Evolutionary conservation across 2,888 invertebrate species (phyloP).

Genomic region (Liposcelis brunnea): DNA sequence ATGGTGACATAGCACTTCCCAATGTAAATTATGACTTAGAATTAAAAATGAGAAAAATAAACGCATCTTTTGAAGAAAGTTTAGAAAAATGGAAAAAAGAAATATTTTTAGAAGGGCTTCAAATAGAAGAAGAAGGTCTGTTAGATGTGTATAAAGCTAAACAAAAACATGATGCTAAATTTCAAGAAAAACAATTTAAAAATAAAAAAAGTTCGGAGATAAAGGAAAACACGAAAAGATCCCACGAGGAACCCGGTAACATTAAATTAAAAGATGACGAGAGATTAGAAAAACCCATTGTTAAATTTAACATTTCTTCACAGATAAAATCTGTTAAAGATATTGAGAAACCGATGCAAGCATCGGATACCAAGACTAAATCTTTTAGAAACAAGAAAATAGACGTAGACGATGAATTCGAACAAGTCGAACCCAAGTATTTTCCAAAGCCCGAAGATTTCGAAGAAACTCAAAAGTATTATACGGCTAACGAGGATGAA

Average conservation of each 20-base stretch:
- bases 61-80: conserved; percentile 39
- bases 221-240: too few species aligned
- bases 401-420: neutral
- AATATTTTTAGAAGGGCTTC: conserved; percentile 59
- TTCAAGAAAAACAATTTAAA: conserved; percentile 6
- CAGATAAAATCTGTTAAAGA: too few species aligned
- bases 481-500: conserved; percentile 11
- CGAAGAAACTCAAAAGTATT: conserved; percentile 11
- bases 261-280: conserved; percentile 11
- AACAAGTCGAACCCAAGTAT: conserved; percentile 1
- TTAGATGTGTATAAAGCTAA: conserved; percentile 31
- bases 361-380: too few species aligned
- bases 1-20: conserved; percentile 71
- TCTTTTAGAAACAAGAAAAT: too few species aligned
- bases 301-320: too few species aligned
- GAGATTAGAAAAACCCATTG: too few species aligned
- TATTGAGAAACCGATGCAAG: too few species aligned
- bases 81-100: conserved; percentile 69
- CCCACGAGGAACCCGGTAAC: conserved; percentile 10
- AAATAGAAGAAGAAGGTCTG: conserved; percentile 69
- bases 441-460: conserved; percentile 6
- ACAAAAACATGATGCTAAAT: neutral
- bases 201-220: conserved; percentile 12
- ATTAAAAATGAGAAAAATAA: conserved; percentile 7
- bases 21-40: conserved; percentile 30